Percentiles rank a stretch among this genome's conserved stretches.
Evolutionary conservation across 1,140 invertebrate genomes (phyloP).

Genomic region (Brachionus koreanus): DNA sequence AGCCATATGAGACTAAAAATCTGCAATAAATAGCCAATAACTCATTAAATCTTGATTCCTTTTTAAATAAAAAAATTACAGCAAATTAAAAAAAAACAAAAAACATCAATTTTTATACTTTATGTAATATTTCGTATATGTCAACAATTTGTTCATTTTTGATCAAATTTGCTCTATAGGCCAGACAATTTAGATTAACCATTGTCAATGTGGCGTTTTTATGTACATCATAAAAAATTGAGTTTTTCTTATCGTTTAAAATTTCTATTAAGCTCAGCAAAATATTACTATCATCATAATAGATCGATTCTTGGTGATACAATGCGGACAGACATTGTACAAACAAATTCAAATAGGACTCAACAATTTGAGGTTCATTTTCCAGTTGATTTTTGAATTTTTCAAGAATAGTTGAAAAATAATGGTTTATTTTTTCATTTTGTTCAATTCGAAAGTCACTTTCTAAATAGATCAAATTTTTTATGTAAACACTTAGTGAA

Average conservation of each 20-base stretch:
- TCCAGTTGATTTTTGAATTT: background rate
- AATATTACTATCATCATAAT: slow-evolving; percentile 26
- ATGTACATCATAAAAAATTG: background rate
- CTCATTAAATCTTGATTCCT: background rate
- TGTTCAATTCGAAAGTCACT: background rate
- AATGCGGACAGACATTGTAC: background rate
- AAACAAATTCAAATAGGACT: background rate
- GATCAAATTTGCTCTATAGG: slow-evolving; percentile 18
- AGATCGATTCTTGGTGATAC: slow-evolving; percentile 37
- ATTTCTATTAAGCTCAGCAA: background rate
- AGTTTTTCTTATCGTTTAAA: background rate
- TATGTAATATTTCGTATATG: background rate
- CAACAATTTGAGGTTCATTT: background rate
- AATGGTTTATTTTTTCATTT: background rate
- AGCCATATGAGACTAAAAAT: slow-evolving; percentile 24
- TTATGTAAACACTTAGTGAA: background rate
- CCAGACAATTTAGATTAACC: slow-evolving; percentile 29
- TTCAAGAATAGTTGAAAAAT: background rate
- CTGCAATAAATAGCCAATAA: background rate
- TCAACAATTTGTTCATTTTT: slow-evolving; percentile 21
- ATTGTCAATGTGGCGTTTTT: background rate
- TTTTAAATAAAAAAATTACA: background rate
- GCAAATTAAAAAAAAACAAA: background rate
- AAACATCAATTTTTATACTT: background rate
- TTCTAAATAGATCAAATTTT: background rate